Evolutionary conservation across 37 sponge, comb jelly and placozoan species (phyloP).

Genomic region (Chondrilla cf. caribensis): DNA sequence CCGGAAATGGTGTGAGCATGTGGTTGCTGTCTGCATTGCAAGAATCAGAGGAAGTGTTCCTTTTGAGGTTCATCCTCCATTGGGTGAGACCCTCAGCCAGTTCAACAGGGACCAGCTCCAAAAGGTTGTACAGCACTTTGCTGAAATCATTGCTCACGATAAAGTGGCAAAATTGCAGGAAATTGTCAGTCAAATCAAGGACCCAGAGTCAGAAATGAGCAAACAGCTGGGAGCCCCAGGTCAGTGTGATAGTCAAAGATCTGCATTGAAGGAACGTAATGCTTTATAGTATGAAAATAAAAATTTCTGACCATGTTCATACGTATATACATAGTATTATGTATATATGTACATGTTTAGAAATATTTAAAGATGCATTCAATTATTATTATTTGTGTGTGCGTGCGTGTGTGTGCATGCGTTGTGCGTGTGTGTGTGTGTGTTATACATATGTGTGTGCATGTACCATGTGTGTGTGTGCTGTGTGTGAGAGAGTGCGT

Average conservation of each 20-base stretch:
- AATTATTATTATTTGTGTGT: too few species aligned
- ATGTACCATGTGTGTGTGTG: too few species aligned
- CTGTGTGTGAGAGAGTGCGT: too few species aligned
- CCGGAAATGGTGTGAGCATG: neutral
- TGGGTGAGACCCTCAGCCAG: neutral
- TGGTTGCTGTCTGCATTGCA: neutral
- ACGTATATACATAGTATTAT: too few species aligned
- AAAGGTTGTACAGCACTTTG: neutral
- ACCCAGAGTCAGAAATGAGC: neutral
- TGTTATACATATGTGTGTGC: too few species aligned
- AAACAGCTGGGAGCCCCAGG: neutral
- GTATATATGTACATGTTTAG: too few species aligned
- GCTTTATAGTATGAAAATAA: too few species aligned
- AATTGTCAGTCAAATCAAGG: neutral
- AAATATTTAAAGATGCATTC: too few species aligned
- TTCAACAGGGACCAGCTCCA: neutral
- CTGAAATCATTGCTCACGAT: neutral
- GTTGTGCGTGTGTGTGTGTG: too few species aligned
- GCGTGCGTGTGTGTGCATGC: too few species aligned
- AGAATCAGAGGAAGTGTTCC: neutral
- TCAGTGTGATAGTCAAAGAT: neutral
- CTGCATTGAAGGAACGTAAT: too few species aligned
- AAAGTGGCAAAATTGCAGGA: neutral
- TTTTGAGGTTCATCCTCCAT: neutral
- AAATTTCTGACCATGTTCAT: too few species aligned